Evolutionary conservation across 2,888 invertebrate genomes (phyloP).

Genomic region (Brachyptera risi): DNA sequence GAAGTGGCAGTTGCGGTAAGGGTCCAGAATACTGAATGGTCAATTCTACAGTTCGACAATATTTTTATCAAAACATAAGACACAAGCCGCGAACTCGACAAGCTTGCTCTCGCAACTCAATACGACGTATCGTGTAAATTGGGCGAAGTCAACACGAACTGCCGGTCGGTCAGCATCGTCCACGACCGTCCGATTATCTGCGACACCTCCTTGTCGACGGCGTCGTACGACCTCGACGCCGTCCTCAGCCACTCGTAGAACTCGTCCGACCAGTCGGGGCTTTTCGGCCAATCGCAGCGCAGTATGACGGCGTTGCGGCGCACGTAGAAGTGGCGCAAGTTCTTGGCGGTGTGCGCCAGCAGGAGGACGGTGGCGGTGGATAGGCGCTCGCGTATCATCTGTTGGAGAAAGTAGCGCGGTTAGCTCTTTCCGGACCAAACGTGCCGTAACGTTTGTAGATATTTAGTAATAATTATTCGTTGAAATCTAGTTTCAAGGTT

Average conservation of each 20-base stretch:
- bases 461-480: too few relatives aligned
- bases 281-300: slow-evolving; percentile 62
- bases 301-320: slow-evolving; percentile 68
- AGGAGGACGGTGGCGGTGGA: slow-evolving; percentile 73
- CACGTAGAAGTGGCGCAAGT: slow-evolving; percentile 59
- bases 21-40: too few relatives aligned
- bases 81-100: too few relatives aligned
- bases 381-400: slow-evolving; percentile 70
- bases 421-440: too few relatives aligned
- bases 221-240: slow-evolving; percentile 59
- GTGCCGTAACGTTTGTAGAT: too few relatives aligned
- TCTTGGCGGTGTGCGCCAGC: slow-evolving; percentile 60
- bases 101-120: too few relatives aligned
- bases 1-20: too few relatives aligned
- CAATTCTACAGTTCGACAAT: too few relatives aligned
- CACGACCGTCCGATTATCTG: slow-evolving; percentile 62
- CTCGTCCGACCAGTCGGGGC: slow-evolving; percentile 62
- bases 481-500: too few relatives aligned
- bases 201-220: slow-evolving; percentile 64
- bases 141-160: slow-evolving; percentile 48
- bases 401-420: too few relatives aligned
- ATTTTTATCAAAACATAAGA: too few relatives aligned
- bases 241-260: slow-evolving; percentile 62
- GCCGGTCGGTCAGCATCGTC: slow-evolving; percentile 61
- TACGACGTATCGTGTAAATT: slow-evolving; percentile 19